A percentile compares a stretch with the other conserved stretches of the same genome.
These are phyloP conservation scores for Netelia melanura DNA, from an alignment of 2,888 invertebrate species.

Conservation along the genomic window DNA sequence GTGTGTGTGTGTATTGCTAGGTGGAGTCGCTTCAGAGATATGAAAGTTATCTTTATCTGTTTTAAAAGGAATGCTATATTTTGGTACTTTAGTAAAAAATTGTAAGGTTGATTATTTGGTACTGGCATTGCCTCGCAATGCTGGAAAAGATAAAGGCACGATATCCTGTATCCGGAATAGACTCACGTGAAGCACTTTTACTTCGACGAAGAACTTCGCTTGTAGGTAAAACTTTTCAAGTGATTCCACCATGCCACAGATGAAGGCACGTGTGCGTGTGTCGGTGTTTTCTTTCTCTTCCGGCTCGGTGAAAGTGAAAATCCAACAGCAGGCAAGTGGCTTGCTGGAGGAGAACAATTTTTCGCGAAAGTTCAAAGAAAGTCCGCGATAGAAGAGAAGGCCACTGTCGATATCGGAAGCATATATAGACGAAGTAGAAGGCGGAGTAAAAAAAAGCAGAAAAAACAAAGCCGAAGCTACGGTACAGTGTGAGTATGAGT, in stretches of 20 bases:
- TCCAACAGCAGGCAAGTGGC: slow-evolving; percentile 31
- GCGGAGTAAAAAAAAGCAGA: slow-evolving; percentile 67
- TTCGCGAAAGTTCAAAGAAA: slow-evolving; percentile 61
- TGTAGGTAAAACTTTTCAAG: slow-evolving; percentile 57
- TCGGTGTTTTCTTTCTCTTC: slow-evolving; percentile 41
- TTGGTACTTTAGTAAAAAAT: neutral
- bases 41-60: no score
- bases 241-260: slow-evolving; percentile 33
- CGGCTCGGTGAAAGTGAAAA: slow-evolving; percentile 54
- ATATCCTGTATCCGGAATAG: neutral
- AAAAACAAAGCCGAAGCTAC: slow-evolving; percentile 67
- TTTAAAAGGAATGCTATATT: no score
- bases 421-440: slow-evolving; percentile 61
- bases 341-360: slow-evolving; percentile 43
- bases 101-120: neutral
- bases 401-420: slow-evolving; percentile 60
- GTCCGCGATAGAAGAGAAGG: slow-evolving; percentile 38
- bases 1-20: no score
- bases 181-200: slow-evolving; percentile 1
- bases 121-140: neutral
- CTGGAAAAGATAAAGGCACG: neutral
- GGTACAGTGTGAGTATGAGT: slow-evolving; percentile 53
- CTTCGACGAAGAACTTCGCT: slow-evolving; percentile 23
- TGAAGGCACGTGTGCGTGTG: neutral
- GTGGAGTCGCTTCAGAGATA: no score